These are phyloP conservation scores for Coregonus sp. DNA, from an alignment of 2,797 vertebrate genomes.

Conservation along the genomic window DNA sequence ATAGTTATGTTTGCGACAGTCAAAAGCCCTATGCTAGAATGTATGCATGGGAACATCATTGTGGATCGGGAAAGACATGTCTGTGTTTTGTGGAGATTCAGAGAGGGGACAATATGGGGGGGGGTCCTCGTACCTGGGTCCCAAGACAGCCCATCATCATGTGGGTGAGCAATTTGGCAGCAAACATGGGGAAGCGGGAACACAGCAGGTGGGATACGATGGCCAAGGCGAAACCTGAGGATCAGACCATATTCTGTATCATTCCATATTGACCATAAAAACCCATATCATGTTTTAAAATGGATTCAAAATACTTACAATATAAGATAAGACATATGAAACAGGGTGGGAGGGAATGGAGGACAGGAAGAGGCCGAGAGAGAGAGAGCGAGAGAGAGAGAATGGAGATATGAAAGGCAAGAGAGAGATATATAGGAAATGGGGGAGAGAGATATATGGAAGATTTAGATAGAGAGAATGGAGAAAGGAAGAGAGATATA, in stretches of 20 bases:
- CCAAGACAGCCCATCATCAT: constrained; percentile 95
- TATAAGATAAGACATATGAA: too few species aligned
- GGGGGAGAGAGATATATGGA: too few species aligned
- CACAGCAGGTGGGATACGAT: constrained; percentile 89
- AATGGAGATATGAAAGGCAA: too few species aligned
- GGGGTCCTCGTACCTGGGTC: constrained; percentile 85
- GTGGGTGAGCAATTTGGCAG: constrained; percentile 95
- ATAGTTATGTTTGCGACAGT: constrained; percentile 5
- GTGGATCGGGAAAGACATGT: neutral
- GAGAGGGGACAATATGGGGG: too few species aligned
- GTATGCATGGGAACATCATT: neutral
- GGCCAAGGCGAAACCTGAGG: constrained; percentile 87
- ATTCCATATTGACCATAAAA: neutral
- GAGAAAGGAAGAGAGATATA: neutral
- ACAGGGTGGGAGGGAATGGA: too few species aligned
- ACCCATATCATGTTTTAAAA: neutral
- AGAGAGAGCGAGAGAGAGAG: too few species aligned
- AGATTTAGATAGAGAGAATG: neutral
- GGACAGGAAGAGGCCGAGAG: too few species aligned
- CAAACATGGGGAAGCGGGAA: constrained; percentile 91
- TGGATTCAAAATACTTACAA: neutral
- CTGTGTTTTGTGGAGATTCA: neutral
- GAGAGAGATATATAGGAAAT: too few species aligned
- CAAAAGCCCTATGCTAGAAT: constrained; percentile 1
- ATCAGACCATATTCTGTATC: constrained; percentile 11